Base-by-base conservation (phyloP, 2,113 vertebrate genomes). In the Tamias sibiricus region DNA sequence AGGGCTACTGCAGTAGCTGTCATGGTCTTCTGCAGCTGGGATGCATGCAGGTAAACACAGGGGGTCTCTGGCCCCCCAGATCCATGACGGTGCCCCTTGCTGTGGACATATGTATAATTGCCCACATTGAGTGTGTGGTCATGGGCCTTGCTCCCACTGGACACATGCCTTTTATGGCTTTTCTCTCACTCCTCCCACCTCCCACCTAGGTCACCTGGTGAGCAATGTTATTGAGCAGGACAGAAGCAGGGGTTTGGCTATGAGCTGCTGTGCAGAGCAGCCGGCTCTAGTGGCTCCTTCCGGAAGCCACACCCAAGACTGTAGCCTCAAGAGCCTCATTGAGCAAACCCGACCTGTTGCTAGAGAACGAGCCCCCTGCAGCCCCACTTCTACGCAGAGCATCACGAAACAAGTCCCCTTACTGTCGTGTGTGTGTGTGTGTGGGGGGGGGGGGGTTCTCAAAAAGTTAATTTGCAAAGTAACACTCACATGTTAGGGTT, bases 361-460 rank as follows among this genome's bases (percentile, higher is more conserved):
- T 13, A 0, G 42, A 71, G 71, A 22, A 13, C 6, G 3, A 62
- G 30, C 30, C 24, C 54, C 52, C 28, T 35, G 13, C 9, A 52
- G 35, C 40, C 35, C 0, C 1, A 44, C 32, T n/a, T 35, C 68
- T 26, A 30, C 40, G 10, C 35, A 49, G 42, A 66, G 24, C 32
- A 30, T 19, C 68, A 35, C 16, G 54, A 74, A 82, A 69, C 30
- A 17, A 16, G 49, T 76, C 57, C 69, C 52, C 6, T 64, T 17
- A 37, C 0, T 68, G 74, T 83, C 24, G 2, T 0, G 1, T 1
- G n/a, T 80, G n/a, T n/a, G n/a, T n/a, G n/a, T n/a, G n/a, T n/a
- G n/a, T n/a, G n/a, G n/a, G n/a, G n/a, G n/a, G n/a, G n/a, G 42
- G 13, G 80, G 42, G 12, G 14, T 68, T 79, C 87, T 95, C 87